phyloP scores from a whole-genome alignment of 2,797 vertebrate genomes.

The Pseudochromis fuscus region DNA sequence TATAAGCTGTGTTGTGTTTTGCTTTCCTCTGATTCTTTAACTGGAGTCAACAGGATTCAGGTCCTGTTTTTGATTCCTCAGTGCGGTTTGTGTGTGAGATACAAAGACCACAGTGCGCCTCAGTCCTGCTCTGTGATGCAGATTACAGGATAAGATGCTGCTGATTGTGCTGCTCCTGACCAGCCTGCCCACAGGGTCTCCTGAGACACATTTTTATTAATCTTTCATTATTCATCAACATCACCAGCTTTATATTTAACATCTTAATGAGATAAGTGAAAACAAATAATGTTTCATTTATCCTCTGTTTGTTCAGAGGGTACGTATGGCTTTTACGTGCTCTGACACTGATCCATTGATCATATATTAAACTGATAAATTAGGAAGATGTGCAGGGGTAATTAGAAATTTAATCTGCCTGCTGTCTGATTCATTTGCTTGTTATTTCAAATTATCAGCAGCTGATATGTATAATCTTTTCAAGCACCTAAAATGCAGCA shows the following conservation, averaged over 20 bases:
- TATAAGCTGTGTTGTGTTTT: not conserved
- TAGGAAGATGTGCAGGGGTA: not conserved
- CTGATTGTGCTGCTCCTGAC: constrained; percentile 34
- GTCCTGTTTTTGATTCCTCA: constrained; percentile 28
- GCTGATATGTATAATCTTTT: constrained; percentile 13
- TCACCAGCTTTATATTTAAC: constrained; percentile 58
- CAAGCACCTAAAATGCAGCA: constrained; percentile 10
- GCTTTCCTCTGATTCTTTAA: not conserved
- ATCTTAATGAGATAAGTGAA: constrained; percentile 60
- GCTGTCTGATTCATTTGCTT: constrained; percentile 51
- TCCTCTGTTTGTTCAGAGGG: constrained; percentile 51
- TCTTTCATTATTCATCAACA: constrained; percentile 61
- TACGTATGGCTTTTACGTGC: constrained; percentile 52
- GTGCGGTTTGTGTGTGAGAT: constrained; percentile 32
- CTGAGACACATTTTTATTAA: constrained; percentile 56
- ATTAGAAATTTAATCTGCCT: constrained; percentile 60
- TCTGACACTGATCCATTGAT: constrained; percentile 51
- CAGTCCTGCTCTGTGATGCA: constrained; percentile 30
- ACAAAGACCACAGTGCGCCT: not conserved
- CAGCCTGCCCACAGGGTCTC: constrained; percentile 14
- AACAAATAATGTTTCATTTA: constrained; percentile 62
- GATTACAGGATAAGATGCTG: constrained; percentile 34
- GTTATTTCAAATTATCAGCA: constrained; percentile 23
- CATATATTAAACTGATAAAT: constrained; percentile 53
- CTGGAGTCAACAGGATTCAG: constrained; percentile 17